Evolutionary conservation across 2,113 vertebrate species (phyloP).

Genomic region (Athene cunicularia): DNA sequence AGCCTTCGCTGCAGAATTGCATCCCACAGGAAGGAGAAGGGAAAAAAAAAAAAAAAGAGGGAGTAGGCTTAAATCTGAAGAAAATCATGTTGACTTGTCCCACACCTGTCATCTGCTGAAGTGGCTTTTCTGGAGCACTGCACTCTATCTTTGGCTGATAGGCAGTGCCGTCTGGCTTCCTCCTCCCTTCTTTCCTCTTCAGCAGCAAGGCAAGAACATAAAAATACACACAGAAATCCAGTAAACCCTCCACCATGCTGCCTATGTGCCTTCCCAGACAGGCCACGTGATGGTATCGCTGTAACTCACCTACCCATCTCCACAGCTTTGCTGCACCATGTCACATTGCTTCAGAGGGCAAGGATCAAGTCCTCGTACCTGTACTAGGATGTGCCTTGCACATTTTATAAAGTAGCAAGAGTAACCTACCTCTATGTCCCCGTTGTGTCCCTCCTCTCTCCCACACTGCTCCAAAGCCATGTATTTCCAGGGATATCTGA

Average conservation of each 20-base stretch:
- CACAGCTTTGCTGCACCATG: not conserved
- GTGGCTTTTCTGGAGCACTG: conserved; percentile 66
- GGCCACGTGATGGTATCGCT: not conserved
- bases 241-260: conserved; percentile 35
- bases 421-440: not conserved
- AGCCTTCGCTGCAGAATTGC: not conserved
- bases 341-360: not conserved
- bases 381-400: not conserved
- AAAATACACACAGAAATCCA: conserved; percentile 62
- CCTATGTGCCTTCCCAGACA: not conserved
- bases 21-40: conserved; percentile 1
- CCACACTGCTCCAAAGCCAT: not conserved
- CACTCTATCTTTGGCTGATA: conserved; percentile 67
- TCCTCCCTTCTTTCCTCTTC: conserved; percentile 60
- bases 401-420: not conserved
- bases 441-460: not conserved
- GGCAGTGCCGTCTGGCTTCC: conserved; percentile 59
- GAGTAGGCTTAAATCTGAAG: conserved; percentile 55
- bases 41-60: not conserved
- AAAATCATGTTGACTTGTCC: conserved; percentile 62
- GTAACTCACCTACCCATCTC: not conserved
- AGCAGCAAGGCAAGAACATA: conserved; percentile 52
- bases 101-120: conserved; percentile 57
- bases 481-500: not conserved
- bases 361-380: not conserved